A percentile compares a stretch with the other conserved stretches of the same genome.
These are phyloP conservation scores for Psix sp. DNA, from an alignment of 1,140 invertebrate genomes.

Conservation along the genomic window DNA sequence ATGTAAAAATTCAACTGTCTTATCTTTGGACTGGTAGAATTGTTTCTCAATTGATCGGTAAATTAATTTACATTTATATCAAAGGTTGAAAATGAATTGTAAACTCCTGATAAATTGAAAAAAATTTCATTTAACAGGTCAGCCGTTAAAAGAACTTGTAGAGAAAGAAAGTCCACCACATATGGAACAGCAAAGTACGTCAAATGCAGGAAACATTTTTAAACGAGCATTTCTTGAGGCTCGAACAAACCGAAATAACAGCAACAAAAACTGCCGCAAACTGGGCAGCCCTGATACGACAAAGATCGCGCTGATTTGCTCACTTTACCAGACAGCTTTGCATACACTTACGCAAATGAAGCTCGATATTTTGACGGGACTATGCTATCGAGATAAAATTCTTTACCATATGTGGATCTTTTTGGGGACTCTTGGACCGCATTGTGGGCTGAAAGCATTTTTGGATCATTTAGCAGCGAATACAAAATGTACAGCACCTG, in stretches of 20 bases:
- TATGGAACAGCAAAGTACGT: slow-evolving; percentile 70
- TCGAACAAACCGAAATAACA: slow-evolving; percentile 78
- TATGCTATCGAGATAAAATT: slow-evolving; percentile 95
- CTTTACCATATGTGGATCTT: slow-evolving; percentile 95
- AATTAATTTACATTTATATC: slow-evolving; percentile 18
- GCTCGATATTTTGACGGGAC: slow-evolving; percentile 95
- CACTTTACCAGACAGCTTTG: slow-evolving; percentile 93
- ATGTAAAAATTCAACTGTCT: slow-evolving; percentile 89
- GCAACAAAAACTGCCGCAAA: slow-evolving; percentile 82
- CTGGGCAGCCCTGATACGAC: slow-evolving; percentile 88
- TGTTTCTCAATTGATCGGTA: slow-evolving; percentile 76
- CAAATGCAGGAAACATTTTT: slow-evolving; percentile 74
- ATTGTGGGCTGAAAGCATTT: slow-evolving; percentile 93
- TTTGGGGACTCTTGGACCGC: slow-evolving; percentile 89
- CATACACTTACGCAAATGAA: slow-evolving; percentile 93
- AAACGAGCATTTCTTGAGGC: slow-evolving; percentile 76
- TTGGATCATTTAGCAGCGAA: slow-evolving; percentile 89
- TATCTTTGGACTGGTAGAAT: slow-evolving; percentile 89
- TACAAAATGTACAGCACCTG: slow-evolving; percentile 86
- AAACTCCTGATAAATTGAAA: too few species aligned
- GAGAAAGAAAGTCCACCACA: slow-evolving; percentile 71
- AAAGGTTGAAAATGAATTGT: background rate
- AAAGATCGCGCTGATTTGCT: slow-evolving; percentile 90
- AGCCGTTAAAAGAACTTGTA: slow-evolving; percentile 76
- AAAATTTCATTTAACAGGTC: slow-evolving; percentile 62